Conservation (phyloP, 2,888 invertebrate species). For the Nephrotoma guestfalica region DNA sequence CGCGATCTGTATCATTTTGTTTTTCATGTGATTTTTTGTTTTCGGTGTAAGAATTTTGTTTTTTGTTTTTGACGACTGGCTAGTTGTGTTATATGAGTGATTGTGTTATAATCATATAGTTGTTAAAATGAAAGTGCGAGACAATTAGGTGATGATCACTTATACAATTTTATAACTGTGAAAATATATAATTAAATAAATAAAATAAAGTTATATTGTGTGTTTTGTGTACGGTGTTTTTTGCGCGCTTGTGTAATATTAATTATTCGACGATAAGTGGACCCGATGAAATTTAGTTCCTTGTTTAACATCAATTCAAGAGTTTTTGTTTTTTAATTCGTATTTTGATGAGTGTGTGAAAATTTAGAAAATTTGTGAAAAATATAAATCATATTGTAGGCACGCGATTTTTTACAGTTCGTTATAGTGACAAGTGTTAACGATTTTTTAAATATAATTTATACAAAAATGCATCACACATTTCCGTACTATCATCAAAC, state of each 20-base stretch:
- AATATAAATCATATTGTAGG: neutral
- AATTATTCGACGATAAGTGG: neutral
- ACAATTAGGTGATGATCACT: slow-evolving; percentile 20
- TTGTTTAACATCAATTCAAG: neutral
- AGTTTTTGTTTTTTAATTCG: neutral
- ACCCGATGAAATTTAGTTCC: neutral
- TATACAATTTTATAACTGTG: slow-evolving; percentile 6
- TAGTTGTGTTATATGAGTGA: slow-evolving; percentile 3
- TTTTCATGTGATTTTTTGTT: neutral
- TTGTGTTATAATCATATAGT: slow-evolving; percentile 6
- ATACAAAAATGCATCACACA: slow-evolving; percentile 18
- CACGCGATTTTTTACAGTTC: neutral
- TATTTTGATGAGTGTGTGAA: slow-evolving; percentile 2
- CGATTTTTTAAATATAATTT: neutral
- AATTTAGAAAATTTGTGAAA: slow-evolving; percentile 2
- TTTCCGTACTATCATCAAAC: slow-evolving; percentile 10
- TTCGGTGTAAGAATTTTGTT: neutral
- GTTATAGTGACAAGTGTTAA: neutral
- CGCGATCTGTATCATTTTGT: neutral
- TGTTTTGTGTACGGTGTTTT: neutral
- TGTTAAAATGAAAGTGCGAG: slow-evolving; percentile 18
- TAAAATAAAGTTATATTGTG: neutral
- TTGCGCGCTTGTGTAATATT: neutral
- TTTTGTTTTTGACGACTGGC: neutral
- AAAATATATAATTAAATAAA: slow-evolving; percentile 1